Base-by-base conservation (phyloP, 2,797 vertebrate species). In the Oryzias dopingdopingensis region DNA sequence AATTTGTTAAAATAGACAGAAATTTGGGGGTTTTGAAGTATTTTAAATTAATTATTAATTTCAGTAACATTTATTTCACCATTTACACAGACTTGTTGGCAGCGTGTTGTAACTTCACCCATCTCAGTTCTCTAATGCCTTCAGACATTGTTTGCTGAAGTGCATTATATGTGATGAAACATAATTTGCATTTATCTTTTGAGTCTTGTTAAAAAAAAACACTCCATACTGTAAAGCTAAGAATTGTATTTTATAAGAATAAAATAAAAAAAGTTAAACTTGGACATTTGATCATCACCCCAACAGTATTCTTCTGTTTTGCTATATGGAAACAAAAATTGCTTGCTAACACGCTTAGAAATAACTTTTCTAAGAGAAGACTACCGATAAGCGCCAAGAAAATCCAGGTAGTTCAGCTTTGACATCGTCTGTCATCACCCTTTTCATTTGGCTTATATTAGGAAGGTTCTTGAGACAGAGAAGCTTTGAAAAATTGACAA, bases 401-500 rank as follows among this genome's bases (percentile, higher is more conserved):
- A 52, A 66, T 74, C 57, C 45, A 52, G 59, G 70, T 70, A 80
- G 80, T 49, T 67, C 41, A 49, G 75, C 73, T 77, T 77, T 71
- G 59, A 79, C 77, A 58, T 52, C 18, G 44, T 65, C 83, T 77
- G 72, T 89, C 83, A 83, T 76, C 76, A 54, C 62, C 52, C 85
- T 85, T 52, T 89, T 90, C 82, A 88, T 90, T 91, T 86, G 88
- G 67, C 87, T 90, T 84, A 85, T 84, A 71, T 81, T 90, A 91
- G 92, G 93, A 89, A 90, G 77, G 78, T 89, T 88, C 80, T 86
- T 65, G 81, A 73, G 76, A 91, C 87, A 83, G 86, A 84, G 78
- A 74, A 32, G 43, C 92, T 94, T 92, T 94, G 88, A 93, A 92
- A 92, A 79, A 61, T 45, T 80, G 81, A 90, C 88, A 89, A 88